Evolutionary conservation across 2,888 invertebrate genomes (phyloP), one percentile per base, ranked within the genome.

Genomic region (Scaptomyza flava): DNA sequence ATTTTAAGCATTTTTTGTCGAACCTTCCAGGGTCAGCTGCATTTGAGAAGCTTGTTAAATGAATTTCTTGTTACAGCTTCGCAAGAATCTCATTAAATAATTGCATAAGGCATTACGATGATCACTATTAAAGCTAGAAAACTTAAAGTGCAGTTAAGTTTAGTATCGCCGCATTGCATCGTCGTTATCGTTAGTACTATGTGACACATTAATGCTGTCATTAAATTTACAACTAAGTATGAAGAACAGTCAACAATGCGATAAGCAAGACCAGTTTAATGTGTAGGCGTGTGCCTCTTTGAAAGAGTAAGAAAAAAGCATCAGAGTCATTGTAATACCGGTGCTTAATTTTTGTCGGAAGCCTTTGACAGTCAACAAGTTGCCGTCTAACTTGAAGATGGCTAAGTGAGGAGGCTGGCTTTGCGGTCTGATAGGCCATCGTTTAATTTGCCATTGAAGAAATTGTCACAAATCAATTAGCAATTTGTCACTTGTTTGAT

Each of bases 171-270:
- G 63, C 60, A 47, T 27, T 42, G 11, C 36, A 41, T 41, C 38
- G 41, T 41, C 9, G 41, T 41, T 41, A 23, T 20, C 52, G 43
- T 65, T 54, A 38, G 17, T 17, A 17, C 52, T 68, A 65, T 79
- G 77, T 83, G 82, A 86, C 82, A 83, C 72, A 74, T 81, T 79
- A 78, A 71, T 66, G 63, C 81, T 64, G 71, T 52, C 62, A 57
- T 73, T 56, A 66, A 80, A 62, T 63, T 42, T 67, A 58, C 56
- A 50, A 62, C 76, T 48, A 72, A 53, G 79, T 68, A 53, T 43
- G 47, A 30, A 51, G 68, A 42, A 36, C 14, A 38, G 84, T 85
- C 82, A 87, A 86, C 84, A 87, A 42, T 54, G 46, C 46, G 79
- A 80, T 86, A 86, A 80, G 72, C 34, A 14, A 23, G 31, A 60